Evolutionary conservation across 2,113 vertebrate species (phyloP).

Genomic region (Rhabdomys dilectus): DNA sequence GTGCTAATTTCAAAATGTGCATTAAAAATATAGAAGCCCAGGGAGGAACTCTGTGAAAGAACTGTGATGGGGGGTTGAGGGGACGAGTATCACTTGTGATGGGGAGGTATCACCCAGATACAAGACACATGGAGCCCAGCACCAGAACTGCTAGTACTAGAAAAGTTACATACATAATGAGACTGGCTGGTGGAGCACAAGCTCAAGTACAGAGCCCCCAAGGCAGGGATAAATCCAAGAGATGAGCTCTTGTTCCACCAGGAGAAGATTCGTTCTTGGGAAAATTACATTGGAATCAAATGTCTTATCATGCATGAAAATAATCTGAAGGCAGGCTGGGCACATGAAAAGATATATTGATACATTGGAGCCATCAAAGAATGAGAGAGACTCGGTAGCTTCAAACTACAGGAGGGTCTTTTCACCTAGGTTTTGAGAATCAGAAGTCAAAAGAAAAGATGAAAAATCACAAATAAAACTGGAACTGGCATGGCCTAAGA

Average conservation of each 20-base stretch:
- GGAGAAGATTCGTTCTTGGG: background rate
- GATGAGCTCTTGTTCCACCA: background rate
- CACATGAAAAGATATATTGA: constrained; percentile 12
- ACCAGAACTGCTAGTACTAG: too few species aligned
- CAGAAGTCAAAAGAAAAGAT: constrained; percentile 9
- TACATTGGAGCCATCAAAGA: background rate
- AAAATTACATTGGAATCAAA: constrained; percentile 30
- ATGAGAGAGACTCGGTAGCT: background rate
- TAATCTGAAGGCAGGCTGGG: background rate
- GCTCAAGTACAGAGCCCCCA: background rate
- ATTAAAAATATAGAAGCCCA: background rate
- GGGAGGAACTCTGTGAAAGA: background rate
- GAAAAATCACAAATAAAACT: constrained; percentile 24
- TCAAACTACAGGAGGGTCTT: background rate
- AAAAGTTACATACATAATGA: background rate
- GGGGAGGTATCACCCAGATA: background rate
- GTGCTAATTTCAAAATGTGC: background rate
- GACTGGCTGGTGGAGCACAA: background rate
- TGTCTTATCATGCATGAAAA: background rate
- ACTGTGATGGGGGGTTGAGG: background rate
- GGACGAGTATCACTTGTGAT: too few species aligned
- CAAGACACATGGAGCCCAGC: background rate
- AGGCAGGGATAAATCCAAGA: background rate
- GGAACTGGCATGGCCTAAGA: background rate
- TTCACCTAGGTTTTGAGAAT: background rate